Evolutionary conservation across 2,797 vertebrate species (phyloP), one percentile per base, ranked within the genome.

Genomic region (Bradypodion pumilum): DNA sequence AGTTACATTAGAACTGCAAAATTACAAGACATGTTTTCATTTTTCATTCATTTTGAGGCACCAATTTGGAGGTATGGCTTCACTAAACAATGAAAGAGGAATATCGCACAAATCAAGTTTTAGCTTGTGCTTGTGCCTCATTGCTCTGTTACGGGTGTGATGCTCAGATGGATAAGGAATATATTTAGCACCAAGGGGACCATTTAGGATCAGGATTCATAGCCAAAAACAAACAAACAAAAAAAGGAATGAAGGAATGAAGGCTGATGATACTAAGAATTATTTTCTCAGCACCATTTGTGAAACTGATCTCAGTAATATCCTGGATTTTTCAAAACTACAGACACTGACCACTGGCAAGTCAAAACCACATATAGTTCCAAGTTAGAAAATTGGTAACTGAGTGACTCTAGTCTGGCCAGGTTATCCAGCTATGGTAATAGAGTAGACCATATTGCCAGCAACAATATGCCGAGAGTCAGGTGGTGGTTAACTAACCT

Each of bases 361-460:
- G n/a, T n/a, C n/a, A n/a, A n/a, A n/a, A n/a, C 27, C 62, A 49
- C 49, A 85, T 90, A 84, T 44, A 84, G 90, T 82, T 89, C 90
- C 93, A 92, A 85, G 78, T 93, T 86, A 89, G 42, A 80, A 86
- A 60, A 19, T 81, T 80, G 23, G 78, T 84, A 76, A 90, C 74
- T 92, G 89, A 89, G 86, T 63, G 12, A 42, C 87, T 85, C 56
- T n/a, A n/a, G n/a, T n/a, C n/a, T n/a, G n/a, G n/a, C n/a, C n/a
- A n/a, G n/a, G n/a, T n/a, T n/a, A n/a, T n/a, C n/a, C n/a, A n/a
- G n/a, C n/a, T n/a, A n/a, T n/a, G n/a, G n/a, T n/a, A n/a, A n/a
- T n/a, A n/a, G n/a, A n/a, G n/a, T n/a, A n/a, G n/a, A n/a, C n/a
- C n/a, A n/a, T n/a, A n/a, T n/a, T n/a, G n/a, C n/a, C n/a, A n/a